Base-by-base conservation (phyloP, 2,113 vertebrate species). In the Callaeas wilsoni region DNA sequence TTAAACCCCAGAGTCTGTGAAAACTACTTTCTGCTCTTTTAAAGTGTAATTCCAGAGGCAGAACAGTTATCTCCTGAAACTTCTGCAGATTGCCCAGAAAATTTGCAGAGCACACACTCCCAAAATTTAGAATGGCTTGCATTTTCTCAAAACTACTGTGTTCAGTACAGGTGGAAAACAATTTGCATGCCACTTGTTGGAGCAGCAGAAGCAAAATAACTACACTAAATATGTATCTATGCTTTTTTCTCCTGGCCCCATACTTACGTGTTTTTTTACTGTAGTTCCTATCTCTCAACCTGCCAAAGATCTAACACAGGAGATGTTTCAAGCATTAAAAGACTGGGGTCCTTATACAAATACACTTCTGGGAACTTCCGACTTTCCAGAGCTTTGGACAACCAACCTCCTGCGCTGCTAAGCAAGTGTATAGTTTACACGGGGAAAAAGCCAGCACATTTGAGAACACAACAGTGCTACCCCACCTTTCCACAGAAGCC, bases 391-490 rank as follows among this genome's bases (percentile, higher is more conserved):
- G 16, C 26, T 85, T 52, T 3, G 13, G 26, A 59, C 22, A 67
- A 91, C 41, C 20, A 83, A 39, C 9, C 41, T 71, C 33, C 44
- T 32, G 57, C 1, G 0, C 22, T 1, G 5, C 62, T 57, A 56
- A 67, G 25, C 47, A 78, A 69, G 22, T 1, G 3, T 14, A 15
- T 5, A 59, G n/a, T 69, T 69, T 22, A 70, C 0, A 0, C 42
- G 18, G 35, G 35, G 47, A 55, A 62, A 80, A 52, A 26, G 13
- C 9, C 5, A 6, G 12, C 35, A 41, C 5, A 46, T 68, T 32
- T 39, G 50, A 67, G 47, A 93, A 32, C 1, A 4, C 0, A 0
- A 17, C 29, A 35, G 25, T 6, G 3, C 20, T 56, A 35, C n/a
- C 26, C 49, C 44, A 25, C 21, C 46, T 41, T 78, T 47, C 65